Base-by-base conservation (phyloP, 1,140 invertebrate species). In the Chrysomallon squamiferum region DNA sequence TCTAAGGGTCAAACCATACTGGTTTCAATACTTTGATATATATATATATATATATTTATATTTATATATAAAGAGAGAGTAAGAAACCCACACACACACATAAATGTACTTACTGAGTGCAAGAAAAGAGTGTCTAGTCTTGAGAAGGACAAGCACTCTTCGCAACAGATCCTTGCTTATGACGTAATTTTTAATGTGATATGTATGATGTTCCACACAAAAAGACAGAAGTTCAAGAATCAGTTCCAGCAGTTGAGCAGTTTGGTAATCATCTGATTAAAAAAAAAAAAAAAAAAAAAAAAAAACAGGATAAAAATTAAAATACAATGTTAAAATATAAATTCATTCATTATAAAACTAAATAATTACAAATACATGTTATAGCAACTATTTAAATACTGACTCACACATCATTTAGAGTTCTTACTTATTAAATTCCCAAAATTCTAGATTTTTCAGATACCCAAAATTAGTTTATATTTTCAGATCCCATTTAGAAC, bases 201-300 rank as follows among this genome's bases (percentile, higher is more conserved):
- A 98, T 52, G 94, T 95, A 87, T 99, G 98, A 88, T 99, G 96
- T 86, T 99, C 97, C n/a, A 99, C 95, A 87, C 97, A 99, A 86
- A 99, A 99, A n/a, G 95, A 95, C 58, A 99, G 87, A 72, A 99
- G 87, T 84, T 99, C 97, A 62, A 99, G 84, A 49, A 99, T 96
- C 58, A 99, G 88, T 52, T 95, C 94, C 47, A 98, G 87, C 56
- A 99, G 88, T 86, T 99, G 96, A 60, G 97, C 96, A 59, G 94
- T 96, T 85, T 95, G 92, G 82, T 97, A 97, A 86, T 98, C 95
- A 87, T 99, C 97, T 88, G 74, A 49, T 83, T 82, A 62, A 59
- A 22, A 61, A 57, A 63, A 11, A 67, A 33, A 38, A 59, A 50
- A 7, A 20, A 15, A 32, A 13, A 49, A 15, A 20, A 4, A 29